Base-by-base conservation (phyloP, 2,888 invertebrate species). In the Amorpha juglandis region DNA sequence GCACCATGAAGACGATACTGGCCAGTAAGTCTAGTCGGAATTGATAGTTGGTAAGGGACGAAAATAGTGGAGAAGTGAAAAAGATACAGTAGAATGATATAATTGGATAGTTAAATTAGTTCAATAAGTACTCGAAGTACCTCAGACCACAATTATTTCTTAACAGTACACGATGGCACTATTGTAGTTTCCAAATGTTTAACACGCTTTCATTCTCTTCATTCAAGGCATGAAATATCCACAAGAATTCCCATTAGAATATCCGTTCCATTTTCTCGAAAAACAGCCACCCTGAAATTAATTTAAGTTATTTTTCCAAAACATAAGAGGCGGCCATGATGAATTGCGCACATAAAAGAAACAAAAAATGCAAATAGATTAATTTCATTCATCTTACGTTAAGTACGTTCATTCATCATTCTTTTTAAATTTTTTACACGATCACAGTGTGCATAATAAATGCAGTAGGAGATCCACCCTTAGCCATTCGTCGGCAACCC, bases 381-480 rank as follows among this genome's bases (percentile, higher is more conserved):
- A 38, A 58, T 58, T 16, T 42, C 42, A 58, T 38, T 58, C 19
- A 19, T 58, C 38, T 38, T 58, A 6, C 12, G 38, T 42, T 58
- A 42, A 38, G 58, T 11, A 38, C 16, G 11, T 38, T 58, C 38
- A 42, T 42, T 19, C 14, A 14, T 52, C 50, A 19, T 27, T 27
- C 7, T 9, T 38, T 9, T 52, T 7, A 21, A 38, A 21, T 12
- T 19, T 38, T 58, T 38, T 38, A 58, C 19, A 12, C 42, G 38
- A 38, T 38, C 19, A 42, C 58, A 42, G 38, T 19, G 38, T 58
- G 58, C 58, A 58, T 58, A 58, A 58, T 58, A 58, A 19, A 58
- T 58, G 38, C 35, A 35, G 38, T 1, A 11, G 38, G 58, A 38
- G 6, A n/a, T n/a, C 58, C 19, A 58, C 58, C 58, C 58, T 55